Conservation (phyloP, 2,888 invertebrate species). For the Julus scanicus region DNA sequence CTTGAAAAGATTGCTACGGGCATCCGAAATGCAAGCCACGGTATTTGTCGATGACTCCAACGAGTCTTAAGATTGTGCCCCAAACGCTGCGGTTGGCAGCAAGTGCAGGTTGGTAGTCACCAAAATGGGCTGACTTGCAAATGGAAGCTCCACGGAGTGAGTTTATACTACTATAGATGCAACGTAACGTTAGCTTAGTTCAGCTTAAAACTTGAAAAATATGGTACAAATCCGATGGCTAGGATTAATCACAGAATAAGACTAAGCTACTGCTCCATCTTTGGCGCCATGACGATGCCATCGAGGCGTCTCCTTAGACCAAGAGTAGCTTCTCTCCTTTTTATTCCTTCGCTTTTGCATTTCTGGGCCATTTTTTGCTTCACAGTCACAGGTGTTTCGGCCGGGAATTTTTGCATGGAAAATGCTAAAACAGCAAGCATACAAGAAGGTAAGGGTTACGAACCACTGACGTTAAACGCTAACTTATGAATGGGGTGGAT, state of each 20-base stretch:
- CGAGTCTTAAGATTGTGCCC: not conserved
- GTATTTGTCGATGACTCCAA: not conserved
- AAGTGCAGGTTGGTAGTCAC: not conserved
- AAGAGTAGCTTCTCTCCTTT: constrained; percentile 24
- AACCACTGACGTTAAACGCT: not conserved
- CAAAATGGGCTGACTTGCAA: not conserved
- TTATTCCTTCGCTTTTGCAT: constrained; percentile 48
- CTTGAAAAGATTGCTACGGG: not conserved
- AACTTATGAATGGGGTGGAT: not conserved
- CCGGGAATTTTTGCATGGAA: constrained; percentile 34
- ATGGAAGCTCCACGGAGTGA: not conserved
- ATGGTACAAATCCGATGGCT: not conserved
- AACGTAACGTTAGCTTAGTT: not conserved
- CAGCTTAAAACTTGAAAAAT: not conserved
- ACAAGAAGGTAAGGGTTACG: constrained; percentile 18
- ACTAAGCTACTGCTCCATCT: not conserved
- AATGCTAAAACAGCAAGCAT: constrained; percentile 45
- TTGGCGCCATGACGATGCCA: not conserved
- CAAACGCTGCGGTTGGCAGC: not conserved
- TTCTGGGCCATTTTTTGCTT: constrained; percentile 53
- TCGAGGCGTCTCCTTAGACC: constrained; percentile 20
- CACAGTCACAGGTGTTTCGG: constrained; percentile 37
- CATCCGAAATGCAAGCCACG: not conserved
- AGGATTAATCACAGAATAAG: constrained; percentile 3
- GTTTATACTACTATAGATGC: not conserved